Conservation (phyloP, 1,140 invertebrate species). For the Eurytemora carolleeae region DNA sequence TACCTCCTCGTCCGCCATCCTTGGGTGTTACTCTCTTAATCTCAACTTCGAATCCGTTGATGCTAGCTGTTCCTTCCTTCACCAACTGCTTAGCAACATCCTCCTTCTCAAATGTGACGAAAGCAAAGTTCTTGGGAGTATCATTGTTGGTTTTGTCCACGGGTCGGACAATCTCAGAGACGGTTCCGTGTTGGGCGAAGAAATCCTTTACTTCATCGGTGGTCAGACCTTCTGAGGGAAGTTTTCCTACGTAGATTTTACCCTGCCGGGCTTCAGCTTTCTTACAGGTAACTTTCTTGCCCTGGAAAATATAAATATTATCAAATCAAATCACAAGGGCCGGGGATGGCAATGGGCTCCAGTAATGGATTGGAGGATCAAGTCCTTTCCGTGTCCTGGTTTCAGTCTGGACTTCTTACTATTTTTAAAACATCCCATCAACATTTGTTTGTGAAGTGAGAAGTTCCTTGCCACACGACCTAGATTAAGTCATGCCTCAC, state of each 20-base stretch:
- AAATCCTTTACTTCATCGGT: conserved; percentile 66
- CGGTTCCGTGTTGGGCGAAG: conserved; percentile 24
- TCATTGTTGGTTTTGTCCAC: conserved; percentile 91
- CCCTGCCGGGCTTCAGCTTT: conserved; percentile 78
- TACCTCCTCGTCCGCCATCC: neutral
- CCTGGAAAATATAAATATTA: conserved; percentile 80
- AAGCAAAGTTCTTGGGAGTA: conserved; percentile 81
- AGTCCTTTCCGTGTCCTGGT: too few relatives aligned
- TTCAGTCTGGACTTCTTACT: too few relatives aligned
- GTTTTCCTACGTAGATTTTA: conserved; percentile 84
- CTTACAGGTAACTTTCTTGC: conserved; percentile 82
- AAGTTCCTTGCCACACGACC: too few relatives aligned
- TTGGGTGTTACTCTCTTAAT: conserved; percentile 45
- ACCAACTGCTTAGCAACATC: conserved; percentile 72
- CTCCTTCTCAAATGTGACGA: conserved; percentile 82
- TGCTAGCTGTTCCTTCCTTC: conserved; percentile 73
- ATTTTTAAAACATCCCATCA: too few relatives aligned
- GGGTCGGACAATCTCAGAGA: conserved; percentile 82
- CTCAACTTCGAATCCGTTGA: conserved; percentile 79
- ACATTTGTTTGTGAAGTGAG: too few relatives aligned
- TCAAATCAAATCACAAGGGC: conserved; percentile 45
- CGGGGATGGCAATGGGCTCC: too few relatives aligned
- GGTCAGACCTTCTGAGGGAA: conserved; percentile 63
- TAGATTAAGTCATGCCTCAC: too few relatives aligned
- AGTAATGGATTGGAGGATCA: too few relatives aligned